These are phyloP conservation scores for Chionoecetes opilio DNA, from an alignment of 1,140 invertebrate species.

Conservation along the genomic window DNA sequence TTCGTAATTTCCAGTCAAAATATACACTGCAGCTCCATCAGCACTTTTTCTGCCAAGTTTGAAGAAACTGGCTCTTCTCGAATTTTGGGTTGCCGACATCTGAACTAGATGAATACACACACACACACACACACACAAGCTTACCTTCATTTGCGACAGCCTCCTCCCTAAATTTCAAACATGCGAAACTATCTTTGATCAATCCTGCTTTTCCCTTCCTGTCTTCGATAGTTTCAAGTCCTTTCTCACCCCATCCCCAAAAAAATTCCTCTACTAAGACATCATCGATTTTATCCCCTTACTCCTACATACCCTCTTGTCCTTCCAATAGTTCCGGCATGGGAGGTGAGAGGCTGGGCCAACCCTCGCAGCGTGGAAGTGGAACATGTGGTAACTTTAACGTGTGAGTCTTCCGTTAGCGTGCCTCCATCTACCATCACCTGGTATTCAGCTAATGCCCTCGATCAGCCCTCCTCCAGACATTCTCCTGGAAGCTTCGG, in stretches of 20 bases:
- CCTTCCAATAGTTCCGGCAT: neutral
- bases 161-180: neutral
- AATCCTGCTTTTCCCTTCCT: neutral
- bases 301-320: neutral
- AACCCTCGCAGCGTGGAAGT: conserved; percentile 37
- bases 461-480: conserved; percentile 11
- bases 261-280: neutral
- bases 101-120: too few relatives aligned
- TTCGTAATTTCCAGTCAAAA: too few relatives aligned
- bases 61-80: too few relatives aligned
- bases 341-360: conserved; percentile 36
- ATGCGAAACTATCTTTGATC: neutral
- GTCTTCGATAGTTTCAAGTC: neutral
- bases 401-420: neutral
- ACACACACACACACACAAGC: too few relatives aligned
- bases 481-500: conserved; percentile 7
- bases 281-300: too few relatives aligned
- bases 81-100: too few relatives aligned
- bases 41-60: too few relatives aligned
- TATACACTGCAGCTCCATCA: too few relatives aligned
- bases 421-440: neutral
- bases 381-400: neutral
- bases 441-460: neutral
- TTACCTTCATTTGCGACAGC: too few relatives aligned
- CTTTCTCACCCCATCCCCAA: neutral